Conservation (phyloP, 2,888 invertebrate genomes). For the Globia sparganii region DNA sequence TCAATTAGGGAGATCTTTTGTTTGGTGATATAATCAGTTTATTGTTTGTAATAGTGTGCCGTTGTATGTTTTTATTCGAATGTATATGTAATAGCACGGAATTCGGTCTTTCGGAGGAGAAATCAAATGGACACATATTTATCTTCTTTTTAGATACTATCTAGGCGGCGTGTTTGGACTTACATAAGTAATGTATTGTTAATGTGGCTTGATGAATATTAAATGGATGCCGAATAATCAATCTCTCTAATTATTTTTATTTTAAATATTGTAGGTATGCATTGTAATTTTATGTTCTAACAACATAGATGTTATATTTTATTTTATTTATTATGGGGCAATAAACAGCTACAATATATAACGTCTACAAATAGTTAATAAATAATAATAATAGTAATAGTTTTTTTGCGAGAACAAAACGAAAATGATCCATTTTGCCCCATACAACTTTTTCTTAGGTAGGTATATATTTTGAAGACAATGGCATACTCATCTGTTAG, state of each 20-base stretch:
- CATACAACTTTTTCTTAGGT: not conserved
- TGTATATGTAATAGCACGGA: constrained; percentile 34
- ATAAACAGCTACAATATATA: too few relatives aligned
- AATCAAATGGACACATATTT: constrained; percentile 31
- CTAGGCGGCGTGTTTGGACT: constrained; percentile 18
- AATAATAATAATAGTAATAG: too few relatives aligned
- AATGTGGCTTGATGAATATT: constrained; percentile 11
- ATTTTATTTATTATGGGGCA: too few relatives aligned
- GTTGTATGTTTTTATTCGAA: constrained; percentile 19
- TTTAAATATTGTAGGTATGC: not conserved
- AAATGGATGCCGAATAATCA: constrained; percentile 4
- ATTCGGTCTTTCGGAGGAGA: constrained; percentile 49
- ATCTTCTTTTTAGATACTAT: constrained; percentile 18
- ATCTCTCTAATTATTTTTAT: not conserved
- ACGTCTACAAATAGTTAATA: too few relatives aligned
- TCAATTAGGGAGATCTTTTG: constrained; percentile 59
- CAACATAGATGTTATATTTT: too few relatives aligned
- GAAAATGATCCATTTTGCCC: not conserved
- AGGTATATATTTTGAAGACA: not conserved
- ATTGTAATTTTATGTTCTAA: not conserved
- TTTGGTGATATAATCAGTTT: constrained; percentile 37
- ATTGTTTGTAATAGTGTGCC: constrained; percentile 38
- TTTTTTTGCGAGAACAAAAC: not conserved
- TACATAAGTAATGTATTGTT: constrained; percentile 13
- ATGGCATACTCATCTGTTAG: not conserved